A percentile compares a stretch with the other conserved stretches of the same genome.
These are phyloP conservation scores for Heterotis niloticus DNA, from an alignment of 2,113 vertebrate genomes.

Conservation along the genomic window DNA sequence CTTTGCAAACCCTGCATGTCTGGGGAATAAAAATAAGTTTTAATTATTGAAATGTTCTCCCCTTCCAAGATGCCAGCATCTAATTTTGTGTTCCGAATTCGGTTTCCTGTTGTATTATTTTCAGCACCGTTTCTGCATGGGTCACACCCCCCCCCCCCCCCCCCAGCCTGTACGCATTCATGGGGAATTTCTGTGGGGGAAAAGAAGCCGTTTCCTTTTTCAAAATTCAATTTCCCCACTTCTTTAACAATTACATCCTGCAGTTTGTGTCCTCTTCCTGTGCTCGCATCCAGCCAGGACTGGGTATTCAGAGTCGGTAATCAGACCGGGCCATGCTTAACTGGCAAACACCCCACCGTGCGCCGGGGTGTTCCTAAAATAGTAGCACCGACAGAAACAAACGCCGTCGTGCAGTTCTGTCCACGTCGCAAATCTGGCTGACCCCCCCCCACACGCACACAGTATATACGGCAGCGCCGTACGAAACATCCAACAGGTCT, in stretches of 20 bases:
- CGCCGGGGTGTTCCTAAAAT: neutral
- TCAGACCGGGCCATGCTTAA: neutral
- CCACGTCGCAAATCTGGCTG: neutral
- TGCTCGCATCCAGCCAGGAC: neutral
- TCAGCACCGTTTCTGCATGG: neutral
- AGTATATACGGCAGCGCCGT: neutral
- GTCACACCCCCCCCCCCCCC: neutral
- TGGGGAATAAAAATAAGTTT: conserved; percentile 1
- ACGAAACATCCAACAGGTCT: neutral
- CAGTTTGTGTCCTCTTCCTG: neutral
- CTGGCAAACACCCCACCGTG: neutral
- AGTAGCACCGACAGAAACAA: neutral
- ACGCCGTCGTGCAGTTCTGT: neutral
- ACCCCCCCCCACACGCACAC: neutral
- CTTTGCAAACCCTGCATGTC: neutral
- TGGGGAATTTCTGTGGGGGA: neutral
- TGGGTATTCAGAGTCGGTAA: neutral
- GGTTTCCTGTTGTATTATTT: neutral
- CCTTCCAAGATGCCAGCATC: conserved; percentile 5
- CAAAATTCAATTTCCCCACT: neutral
- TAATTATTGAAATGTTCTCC: conserved; percentile 14
- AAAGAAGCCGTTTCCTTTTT: neutral
- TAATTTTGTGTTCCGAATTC: neutral
- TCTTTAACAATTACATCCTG: neutral
- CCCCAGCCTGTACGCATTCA: neutral